Percentiles rank a stretch among this genome's conserved stretches.
Evolutionary conservation across 2,113 vertebrate genomes (phyloP).

Genomic region (Hoplias malabaricus): DNA sequence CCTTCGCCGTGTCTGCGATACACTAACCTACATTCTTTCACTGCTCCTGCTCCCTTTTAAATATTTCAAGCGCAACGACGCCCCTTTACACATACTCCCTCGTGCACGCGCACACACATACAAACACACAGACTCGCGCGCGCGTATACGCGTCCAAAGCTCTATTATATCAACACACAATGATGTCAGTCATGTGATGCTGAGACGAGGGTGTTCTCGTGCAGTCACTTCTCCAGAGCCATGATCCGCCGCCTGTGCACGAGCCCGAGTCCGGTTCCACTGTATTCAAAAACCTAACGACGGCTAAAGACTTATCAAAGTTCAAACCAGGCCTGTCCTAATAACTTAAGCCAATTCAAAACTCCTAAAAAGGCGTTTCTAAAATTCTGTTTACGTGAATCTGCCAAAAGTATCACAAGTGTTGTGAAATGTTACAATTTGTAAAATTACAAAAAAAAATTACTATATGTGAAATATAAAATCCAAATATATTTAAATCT

Average conservation of each 20-base stretch:
- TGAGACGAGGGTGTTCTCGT: not conserved
- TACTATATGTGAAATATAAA: no score
- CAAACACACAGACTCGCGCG: not conserved
- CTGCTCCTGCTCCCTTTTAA: not conserved
- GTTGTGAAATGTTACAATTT: not conserved
- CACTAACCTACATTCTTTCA: not conserved
- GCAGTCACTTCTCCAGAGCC: not conserved
- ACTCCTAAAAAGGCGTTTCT: not conserved
- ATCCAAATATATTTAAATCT: not conserved
- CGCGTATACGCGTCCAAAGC: no score
- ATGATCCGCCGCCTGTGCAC: not conserved
- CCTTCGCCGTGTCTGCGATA: not conserved
- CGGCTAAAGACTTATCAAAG: no score
- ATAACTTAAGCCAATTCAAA: not conserved
- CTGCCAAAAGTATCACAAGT: not conserved
- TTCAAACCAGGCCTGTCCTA: no score
- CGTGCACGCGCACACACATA: not conserved
- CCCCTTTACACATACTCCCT: no score
- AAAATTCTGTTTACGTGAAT: not conserved
- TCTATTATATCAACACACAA: conserved; percentile 14
- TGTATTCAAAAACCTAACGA: not conserved
- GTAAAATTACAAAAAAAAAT: no score
- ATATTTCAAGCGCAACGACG: conserved; percentile 3
- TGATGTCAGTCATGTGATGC: conserved; percentile 34
- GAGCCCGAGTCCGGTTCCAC: not conserved